Percentiles rank a stretch among this genome's conserved stretches.
Conservation (phyloP, 2,888 invertebrate genomes). For the Galerucella nymphaeae region DNA sequence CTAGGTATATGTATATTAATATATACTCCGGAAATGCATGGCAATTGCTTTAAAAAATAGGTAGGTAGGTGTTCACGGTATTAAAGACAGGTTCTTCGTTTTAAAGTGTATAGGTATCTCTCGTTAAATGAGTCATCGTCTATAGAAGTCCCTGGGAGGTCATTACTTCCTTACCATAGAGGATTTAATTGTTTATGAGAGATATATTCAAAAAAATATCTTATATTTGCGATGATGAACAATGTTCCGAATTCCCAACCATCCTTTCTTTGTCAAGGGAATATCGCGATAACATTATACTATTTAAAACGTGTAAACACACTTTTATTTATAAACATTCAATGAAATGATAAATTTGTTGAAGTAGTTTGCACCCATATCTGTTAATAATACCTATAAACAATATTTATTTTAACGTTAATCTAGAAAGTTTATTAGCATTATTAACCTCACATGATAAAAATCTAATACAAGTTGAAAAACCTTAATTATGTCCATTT, state of each 20-base stretch:
- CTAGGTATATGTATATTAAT: conserved; percentile 3
- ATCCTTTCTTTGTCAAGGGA: conserved; percentile 21
- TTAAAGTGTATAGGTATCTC: conserved; percentile 48
- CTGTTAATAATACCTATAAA: not conserved
- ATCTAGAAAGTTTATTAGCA: not conserved
- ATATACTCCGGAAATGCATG: conserved; percentile 36
- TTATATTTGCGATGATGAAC: not conserved
- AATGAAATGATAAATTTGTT: not conserved
- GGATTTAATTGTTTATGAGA: conserved; percentile 31
- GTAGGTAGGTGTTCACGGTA: conserved; percentile 39
- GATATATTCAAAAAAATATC: conserved; percentile 25
- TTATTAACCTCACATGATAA: conserved; percentile 2
- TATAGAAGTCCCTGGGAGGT: conserved; percentile 57
- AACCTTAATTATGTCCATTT: conserved; percentile 15
- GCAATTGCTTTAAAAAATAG: conserved; percentile 38
- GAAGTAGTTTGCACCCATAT: not conserved
- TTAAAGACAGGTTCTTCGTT: conserved; percentile 49
- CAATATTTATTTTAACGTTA: conserved; percentile 1
- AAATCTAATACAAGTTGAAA: not conserved
- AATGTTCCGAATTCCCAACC: not conserved
- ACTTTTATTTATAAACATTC: conserved; percentile 9
- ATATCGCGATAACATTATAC: not conserved
- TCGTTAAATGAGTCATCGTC: conserved; percentile 55
- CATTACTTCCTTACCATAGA: conserved; percentile 57
- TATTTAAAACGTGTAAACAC: conserved; percentile 1